Base-by-base conservation (phyloP, 1,140 invertebrate species). In the Schlechtendalia chinensis region DNA sequence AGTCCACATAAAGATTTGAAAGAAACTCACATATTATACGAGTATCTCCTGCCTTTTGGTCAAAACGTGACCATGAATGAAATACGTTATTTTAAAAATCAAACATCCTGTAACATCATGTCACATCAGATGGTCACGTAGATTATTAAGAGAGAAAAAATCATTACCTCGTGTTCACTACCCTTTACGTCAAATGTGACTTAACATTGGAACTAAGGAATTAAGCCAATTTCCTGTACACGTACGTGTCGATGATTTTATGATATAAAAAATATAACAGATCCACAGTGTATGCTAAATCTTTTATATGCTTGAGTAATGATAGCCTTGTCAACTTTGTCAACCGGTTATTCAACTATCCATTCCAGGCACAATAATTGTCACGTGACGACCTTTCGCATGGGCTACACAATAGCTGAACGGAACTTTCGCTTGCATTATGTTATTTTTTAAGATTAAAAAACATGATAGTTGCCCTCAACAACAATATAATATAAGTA, bases 341-440 rank as follows among this genome's bases (percentile, higher is more conserved):
- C 69, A 72, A 72, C 69, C 50, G 69, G 69, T 72, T 72, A 54
- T 10, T 54, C 17, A 53, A 72, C 69, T 54, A 72, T 54, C 50
- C 22, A 29, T 19, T 72, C 47, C 1, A 5, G 24, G 69, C 6
- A 17, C 8, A 39, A 39, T 39, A 39, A 72, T 72, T 54, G 69
- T 72, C 69, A 72, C 27, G 24, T 12, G 24, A 53, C 17, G 69
- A 72, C 69, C 47, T 72, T 72, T 54, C 69, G 29, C 11, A 72
- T 3, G 27, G 29, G 24, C 29, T 29, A 53, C 24, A 54, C 47
- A 54, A 72, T 72, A 32, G 69, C 17, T 6, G 54, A 54, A 12
- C 10, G 19, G 8, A 72, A 72, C 65, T 50, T 69, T 69, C 24
- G 50, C 24, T 29, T 17, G 5, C 10, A n/a, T 6, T 5, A 39